Percentiles rank a stretch among this genome's conserved stretches.
Conservation (phyloP, 2,888 invertebrate species). For the Harpalus rufipes region DNA sequence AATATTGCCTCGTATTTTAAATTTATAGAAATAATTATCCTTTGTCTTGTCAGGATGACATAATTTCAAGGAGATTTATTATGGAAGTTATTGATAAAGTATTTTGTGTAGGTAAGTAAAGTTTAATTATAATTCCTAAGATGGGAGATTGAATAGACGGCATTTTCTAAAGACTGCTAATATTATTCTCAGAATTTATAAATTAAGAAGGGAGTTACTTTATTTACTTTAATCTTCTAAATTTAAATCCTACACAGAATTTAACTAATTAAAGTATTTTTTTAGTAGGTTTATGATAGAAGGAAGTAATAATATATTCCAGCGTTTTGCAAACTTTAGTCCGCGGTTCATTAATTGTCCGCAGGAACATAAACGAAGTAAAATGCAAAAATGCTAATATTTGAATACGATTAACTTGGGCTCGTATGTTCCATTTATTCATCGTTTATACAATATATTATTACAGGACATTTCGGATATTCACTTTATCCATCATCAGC, state of each 20-base stretch:
- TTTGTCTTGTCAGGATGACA: conserved; percentile 39
- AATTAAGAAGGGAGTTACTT: conserved; percentile 17
- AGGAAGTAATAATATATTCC: background rate
- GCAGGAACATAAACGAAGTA: too few species aligned
- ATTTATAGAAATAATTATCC: conserved; percentile 32
- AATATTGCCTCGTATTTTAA: conserved; percentile 24
- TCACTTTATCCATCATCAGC: too few species aligned
- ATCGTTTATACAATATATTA: too few species aligned
- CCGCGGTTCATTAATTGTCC: too few species aligned
- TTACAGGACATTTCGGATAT: too few species aligned
- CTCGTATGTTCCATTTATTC: too few species aligned
- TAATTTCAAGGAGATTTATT: conserved; percentile 26
- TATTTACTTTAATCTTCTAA: conserved; percentile 40
- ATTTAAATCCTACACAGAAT: conserved; percentile 24
- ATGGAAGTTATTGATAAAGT: conserved; percentile 33
- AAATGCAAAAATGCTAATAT: too few species aligned
- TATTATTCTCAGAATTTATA: conserved; percentile 36
- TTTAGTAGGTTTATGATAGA: too few species aligned
- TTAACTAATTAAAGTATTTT: conserved; percentile 21
- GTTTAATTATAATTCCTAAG: conserved; percentile 39
- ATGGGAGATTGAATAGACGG: conserved; percentile 13
- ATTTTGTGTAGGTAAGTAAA: conserved; percentile 41
- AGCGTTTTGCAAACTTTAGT: background rate
- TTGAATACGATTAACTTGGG: too few species aligned
- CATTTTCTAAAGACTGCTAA: conserved; percentile 40